Conservation (phyloP, 2,888 invertebrate genomes). For the Trilocha varians region DNA sequence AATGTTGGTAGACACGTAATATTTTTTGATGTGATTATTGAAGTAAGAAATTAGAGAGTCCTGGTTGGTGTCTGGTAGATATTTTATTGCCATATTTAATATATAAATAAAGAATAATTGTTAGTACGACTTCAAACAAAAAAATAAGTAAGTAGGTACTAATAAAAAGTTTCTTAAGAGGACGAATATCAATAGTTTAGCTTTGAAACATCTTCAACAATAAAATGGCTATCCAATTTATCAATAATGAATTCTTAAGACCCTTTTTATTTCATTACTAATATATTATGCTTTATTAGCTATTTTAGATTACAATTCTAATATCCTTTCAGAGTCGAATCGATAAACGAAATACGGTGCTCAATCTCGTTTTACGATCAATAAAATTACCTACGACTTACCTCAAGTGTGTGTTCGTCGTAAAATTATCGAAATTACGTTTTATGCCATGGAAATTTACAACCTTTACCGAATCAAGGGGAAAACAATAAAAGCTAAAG, state of each 20-base stretch:
- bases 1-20: not conserved
- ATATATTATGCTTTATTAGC: not conserved
- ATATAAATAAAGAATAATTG: no score
- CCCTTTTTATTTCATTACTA: no score
- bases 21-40: not conserved
- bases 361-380: slow-evolving; percentile 17
- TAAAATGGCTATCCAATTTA: no score
- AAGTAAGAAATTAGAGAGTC: not conserved
- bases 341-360: slow-evolving; percentile 4
- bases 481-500: slow-evolving; percentile 41
- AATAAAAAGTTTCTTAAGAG: no score
- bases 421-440: not conserved
- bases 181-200: no score
- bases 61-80: no score
- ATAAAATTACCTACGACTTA: slow-evolving; percentile 10
- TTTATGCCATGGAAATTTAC: slow-evolving; percentile 15
- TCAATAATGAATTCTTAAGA: no score
- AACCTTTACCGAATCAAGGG: slow-evolving; percentile 33
- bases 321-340: not conserved
- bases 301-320: not conserved
- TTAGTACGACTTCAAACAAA: no score
- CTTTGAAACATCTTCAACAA: no score
- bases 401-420: not conserved
- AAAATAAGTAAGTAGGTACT: no score
- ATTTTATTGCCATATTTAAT: no score